These are phyloP conservation scores for Cichladusa arquata DNA, from an alignment of 2,113 vertebrate species.

Conservation along the genomic window DNA sequence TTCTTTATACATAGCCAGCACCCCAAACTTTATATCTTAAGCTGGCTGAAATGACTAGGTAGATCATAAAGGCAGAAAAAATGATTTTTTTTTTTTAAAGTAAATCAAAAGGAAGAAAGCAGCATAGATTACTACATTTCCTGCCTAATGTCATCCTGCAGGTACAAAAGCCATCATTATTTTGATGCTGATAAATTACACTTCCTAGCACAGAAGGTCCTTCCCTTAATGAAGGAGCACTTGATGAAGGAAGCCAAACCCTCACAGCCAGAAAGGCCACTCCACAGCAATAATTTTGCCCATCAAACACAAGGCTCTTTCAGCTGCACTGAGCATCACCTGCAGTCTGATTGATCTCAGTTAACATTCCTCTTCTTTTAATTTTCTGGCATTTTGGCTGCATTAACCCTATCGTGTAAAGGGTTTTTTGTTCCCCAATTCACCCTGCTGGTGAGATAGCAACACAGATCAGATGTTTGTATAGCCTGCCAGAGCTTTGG, in stretches of 20 bases:
- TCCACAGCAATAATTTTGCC: neutral
- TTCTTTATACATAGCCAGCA: neutral
- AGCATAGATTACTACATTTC: neutral
- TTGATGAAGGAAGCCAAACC: neutral
- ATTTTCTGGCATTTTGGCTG: neutral
- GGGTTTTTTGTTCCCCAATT: neutral
- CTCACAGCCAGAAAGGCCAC: neutral
- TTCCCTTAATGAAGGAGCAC: neutral
- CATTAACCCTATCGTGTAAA: neutral
- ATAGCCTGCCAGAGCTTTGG: neutral
- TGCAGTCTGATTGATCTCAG: neutral
- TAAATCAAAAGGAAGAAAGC: neutral
- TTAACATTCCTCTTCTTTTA: neutral
- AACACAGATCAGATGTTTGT: neutral
- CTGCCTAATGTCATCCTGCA: neutral
- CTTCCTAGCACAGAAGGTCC: neutral
- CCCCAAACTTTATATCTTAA: neutral
- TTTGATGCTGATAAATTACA: neutral
- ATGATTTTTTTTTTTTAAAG: fast-evolving
- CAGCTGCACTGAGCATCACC: neutral
- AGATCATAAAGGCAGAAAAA: neutral
- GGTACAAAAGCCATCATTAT: neutral
- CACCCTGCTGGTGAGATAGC: neutral
- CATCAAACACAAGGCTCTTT: neutral
- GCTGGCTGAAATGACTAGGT: neutral